These are phyloP conservation scores for Gorsachius goisagi DNA, from an alignment of 2,113 vertebrate genomes.

Conservation along the genomic window DNA sequence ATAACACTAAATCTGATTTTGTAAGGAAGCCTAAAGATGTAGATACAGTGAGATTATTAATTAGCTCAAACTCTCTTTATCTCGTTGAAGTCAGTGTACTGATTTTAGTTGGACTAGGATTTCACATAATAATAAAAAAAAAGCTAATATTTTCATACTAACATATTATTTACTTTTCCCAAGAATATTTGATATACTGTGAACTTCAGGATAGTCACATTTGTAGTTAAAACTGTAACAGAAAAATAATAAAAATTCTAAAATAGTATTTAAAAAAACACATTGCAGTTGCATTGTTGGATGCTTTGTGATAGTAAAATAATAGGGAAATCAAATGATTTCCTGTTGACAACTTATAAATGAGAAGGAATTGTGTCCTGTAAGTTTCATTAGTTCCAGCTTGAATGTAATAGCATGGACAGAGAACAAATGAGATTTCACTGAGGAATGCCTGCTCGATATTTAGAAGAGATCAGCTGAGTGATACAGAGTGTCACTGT, in stretches of 20 bases:
- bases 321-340: not conserved
- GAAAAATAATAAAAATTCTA: not conserved
- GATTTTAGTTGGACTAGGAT: not conserved
- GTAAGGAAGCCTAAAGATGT: not conserved
- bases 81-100: not conserved
- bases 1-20: not conserved
- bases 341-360: not conserved
- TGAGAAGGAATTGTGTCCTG: not conserved
- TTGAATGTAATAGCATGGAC: not conserved
- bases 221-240: not conserved
- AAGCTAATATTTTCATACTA: not conserved
- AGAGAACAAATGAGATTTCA: conserved; percentile 9
- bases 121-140: not conserved
- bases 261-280: not conserved
- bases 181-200: not conserved
- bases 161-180: not conserved
- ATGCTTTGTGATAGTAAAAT: not conserved
- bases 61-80: not conserved
- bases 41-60: not conserved
- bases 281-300: not conserved
- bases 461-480: not conserved
- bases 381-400: not conserved
- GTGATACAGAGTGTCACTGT: not conserved
- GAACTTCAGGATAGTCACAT: not conserved
- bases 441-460: not conserved